phyloP scores from a whole-genome alignment of 2,113 vertebrate species.

The Rhynchopsitta pachyrhyncha region DNA sequence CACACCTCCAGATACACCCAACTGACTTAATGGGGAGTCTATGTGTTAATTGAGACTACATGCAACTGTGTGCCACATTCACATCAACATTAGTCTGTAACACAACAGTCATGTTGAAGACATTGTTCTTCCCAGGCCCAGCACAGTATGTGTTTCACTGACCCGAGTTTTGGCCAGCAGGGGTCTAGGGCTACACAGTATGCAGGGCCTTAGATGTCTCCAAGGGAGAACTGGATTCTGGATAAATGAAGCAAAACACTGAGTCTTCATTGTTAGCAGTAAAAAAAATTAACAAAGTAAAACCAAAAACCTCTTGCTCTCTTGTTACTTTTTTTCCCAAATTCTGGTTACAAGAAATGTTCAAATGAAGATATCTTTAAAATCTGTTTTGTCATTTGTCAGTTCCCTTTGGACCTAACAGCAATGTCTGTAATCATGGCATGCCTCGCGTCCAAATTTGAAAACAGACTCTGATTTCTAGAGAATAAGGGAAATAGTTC shows the following conservation, averaged over 20 bases:
- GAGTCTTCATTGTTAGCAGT: background rate
- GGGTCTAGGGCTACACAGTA: background rate
- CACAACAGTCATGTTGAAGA: accelerated
- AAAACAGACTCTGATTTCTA: background rate
- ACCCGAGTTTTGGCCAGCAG: background rate
- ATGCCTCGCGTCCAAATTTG: background rate
- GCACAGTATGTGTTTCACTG: background rate
- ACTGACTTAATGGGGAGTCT: background rate
- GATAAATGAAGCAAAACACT: background rate
- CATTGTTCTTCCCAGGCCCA: background rate
- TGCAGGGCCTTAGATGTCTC: background rate
- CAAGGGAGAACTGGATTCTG: background rate
- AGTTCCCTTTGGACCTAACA: background rate
- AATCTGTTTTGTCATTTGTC: background rate
- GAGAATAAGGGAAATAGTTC: background rate
- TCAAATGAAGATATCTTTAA: background rate
- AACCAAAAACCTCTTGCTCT: background rate
- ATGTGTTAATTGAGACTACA: background rate
- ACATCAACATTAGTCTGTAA: background rate
- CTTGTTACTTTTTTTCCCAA: background rate
- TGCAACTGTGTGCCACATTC: background rate
- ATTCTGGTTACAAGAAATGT: background rate
- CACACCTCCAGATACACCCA: background rate
- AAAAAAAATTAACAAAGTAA: background rate
- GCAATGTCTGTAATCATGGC: background rate